phyloP scores from a whole-genome alignment of 2,797 vertebrate genomes.

The Acanthiza pusilla region DNA sequence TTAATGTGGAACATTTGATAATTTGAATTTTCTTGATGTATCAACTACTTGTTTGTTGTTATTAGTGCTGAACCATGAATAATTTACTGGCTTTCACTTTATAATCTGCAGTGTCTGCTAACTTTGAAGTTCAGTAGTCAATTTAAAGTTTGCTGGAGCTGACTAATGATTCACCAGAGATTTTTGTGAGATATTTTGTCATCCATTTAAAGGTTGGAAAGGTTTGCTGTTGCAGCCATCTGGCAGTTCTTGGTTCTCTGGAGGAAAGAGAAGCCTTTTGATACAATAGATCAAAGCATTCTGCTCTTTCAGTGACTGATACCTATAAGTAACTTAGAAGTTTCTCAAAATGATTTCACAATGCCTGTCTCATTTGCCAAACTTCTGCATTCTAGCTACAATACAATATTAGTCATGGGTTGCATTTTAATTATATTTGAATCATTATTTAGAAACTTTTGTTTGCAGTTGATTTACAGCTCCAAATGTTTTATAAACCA shows the following conservation, averaged over 20 bases:
- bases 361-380: not conserved
- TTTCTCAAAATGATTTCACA: not conserved
- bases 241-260: constrained; percentile 58
- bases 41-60: not conserved
- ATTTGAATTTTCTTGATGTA: constrained; percentile 1
- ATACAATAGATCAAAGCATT: constrained; percentile 60
- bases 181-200: constrained; percentile 36
- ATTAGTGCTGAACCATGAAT: not conserved
- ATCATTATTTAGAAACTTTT: constrained; percentile 25
- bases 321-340: constrained; percentile 21
- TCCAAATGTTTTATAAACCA: not conserved
- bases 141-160: constrained; percentile 18
- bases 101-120: not conserved
- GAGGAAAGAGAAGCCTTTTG: constrained; percentile 59
- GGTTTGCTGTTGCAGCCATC: constrained; percentile 32
- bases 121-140: constrained; percentile 44
- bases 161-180: constrained; percentile 51
- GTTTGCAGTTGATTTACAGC: not conserved
- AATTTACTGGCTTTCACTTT: constrained; percentile 22
- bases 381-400: not conserved
- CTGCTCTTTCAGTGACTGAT: constrained; percentile 32
- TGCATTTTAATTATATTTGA: not conserved
- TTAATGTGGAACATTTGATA: not conserved
- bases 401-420: not conserved
- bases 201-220: constrained; percentile 24